Conservation (phyloP, 2,888 invertebrate genomes). For the Busseola fusca region DNA sequence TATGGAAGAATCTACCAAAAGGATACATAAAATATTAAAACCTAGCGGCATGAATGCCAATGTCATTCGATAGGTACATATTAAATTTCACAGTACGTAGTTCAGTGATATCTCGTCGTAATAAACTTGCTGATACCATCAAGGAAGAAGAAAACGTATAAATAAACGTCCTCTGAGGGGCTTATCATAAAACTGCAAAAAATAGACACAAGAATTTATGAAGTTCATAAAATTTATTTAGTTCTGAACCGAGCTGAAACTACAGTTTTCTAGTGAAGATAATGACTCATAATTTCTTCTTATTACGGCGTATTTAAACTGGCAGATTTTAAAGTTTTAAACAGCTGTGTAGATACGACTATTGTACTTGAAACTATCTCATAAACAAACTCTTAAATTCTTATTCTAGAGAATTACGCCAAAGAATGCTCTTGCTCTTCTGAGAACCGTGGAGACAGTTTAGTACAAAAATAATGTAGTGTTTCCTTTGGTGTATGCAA, state of each 20-base stretch:
- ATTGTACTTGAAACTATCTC: neutral
- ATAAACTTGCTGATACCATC: slow-evolving; percentile 1
- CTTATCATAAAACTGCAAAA: slow-evolving; percentile 24
- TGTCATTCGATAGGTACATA: neutral
- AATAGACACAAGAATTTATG: slow-evolving; percentile 22
- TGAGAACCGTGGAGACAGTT: slow-evolving; percentile 22
- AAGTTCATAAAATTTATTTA: slow-evolving; percentile 23
- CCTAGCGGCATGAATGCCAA: too few species aligned
- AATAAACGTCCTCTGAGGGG: neutral
- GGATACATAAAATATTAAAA: too few species aligned
- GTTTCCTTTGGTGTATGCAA: slow-evolving; percentile 48
- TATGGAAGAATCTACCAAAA: too few species aligned
- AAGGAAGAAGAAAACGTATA: neutral
- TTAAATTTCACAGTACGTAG: neutral
- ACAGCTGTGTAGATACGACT: neutral
- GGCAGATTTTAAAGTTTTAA: slow-evolving; percentile 1
- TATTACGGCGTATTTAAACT: slow-evolving; percentile 4
- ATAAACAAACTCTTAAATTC: slow-evolving; percentile 10
- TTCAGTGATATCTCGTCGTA: neutral
- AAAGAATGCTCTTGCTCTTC: slow-evolving; percentile 35
- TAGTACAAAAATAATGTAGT: slow-evolving; percentile 47
- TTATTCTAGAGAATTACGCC: slow-evolving; percentile 24
- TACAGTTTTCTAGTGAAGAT: slow-evolving; percentile 3
- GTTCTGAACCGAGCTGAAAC: slow-evolving; percentile 13
- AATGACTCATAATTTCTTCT: slow-evolving; percentile 3